Conservation (phyloP, 2,888 invertebrate species). For the Ophion ventricosus region DNA sequence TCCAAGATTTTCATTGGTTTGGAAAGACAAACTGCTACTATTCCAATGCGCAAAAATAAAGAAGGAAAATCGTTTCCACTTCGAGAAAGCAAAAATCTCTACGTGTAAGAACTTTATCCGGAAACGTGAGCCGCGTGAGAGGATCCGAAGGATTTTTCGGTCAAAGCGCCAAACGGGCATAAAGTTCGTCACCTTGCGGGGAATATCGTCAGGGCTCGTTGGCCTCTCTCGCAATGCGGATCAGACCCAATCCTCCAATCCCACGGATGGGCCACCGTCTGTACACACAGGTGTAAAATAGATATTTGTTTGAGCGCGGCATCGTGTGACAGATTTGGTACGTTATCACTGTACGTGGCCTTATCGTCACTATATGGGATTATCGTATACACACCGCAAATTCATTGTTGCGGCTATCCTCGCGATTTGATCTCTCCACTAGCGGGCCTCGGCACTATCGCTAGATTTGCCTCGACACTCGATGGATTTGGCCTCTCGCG, state of each 20-base stretch:
- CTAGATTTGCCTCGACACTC: constrained; percentile 4
- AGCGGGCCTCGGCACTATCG: constrained; percentile 3
- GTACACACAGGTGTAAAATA: constrained; percentile 35
- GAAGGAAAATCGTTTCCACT: background rate
- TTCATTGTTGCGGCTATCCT: constrained; percentile 1
- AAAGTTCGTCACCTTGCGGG: constrained; percentile 27
- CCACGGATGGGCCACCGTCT: background rate
- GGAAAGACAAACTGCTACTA: background rate
- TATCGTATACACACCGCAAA: constrained; percentile 6
- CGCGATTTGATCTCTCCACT: constrained; percentile 42
- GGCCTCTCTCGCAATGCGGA: background rate
- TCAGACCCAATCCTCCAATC: constrained; percentile 17
- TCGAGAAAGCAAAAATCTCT: background rate
- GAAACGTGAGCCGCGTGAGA: background rate
- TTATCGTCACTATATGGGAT: constrained; percentile 36
- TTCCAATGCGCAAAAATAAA: background rate
- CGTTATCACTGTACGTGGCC: constrained; percentile 46
- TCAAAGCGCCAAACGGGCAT: background rate
- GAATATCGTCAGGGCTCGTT: constrained; percentile 9
- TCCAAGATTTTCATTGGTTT: too few relatives aligned
- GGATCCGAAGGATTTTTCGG: background rate
- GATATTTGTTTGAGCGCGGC: constrained; percentile 44
- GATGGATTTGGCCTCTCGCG: constrained; percentile 47
- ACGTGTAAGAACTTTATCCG: background rate
- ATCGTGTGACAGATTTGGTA: constrained; percentile 53